Base-by-base conservation (phyloP, 2,797 vertebrate genomes). In the Spea hammondii region DNA sequence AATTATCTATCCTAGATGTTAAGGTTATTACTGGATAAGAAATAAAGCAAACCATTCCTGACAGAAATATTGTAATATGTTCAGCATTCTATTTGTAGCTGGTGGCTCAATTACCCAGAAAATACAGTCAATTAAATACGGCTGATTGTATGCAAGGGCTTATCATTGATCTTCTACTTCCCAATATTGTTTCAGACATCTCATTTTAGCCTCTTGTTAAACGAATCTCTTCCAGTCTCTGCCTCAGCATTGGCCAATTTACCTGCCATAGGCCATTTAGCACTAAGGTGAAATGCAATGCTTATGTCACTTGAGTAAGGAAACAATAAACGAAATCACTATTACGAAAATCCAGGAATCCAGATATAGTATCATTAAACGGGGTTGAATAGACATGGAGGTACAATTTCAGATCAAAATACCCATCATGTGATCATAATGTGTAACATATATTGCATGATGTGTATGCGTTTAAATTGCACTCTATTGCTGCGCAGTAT, bases 191-290 rank as follows among this genome's bases (percentile, higher is more conserved):
- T 91, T 87, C 88, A 91, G 94, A 96, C 94, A 95, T 93, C 92
- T 94, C 91, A 97, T 96, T 96, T 92, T 91, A 90, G 89, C 88
- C 92, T 91, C 93, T 93, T 95, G 95, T 97, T 97, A 96, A 89
- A 90, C 89, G 92, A 92, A 95, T 95, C 95, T 94, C 95, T 94
- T 93, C 92, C 89, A 89, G 91, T 91, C 90, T 92, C 93, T 90
- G 90, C 89, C 91, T 90, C 82, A 17, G 9, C 51, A 4, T 64
- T 90, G 94, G 91, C 93, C 95, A 92, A 94, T 94, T 96, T 95
- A 94, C 91, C 92, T 96, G 95, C 94, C 93, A 94, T 90, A 93
- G 93, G 90, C 94, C 94, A 96, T 96, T 88, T 76, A 72, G 72
- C 69, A 32, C 32, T 32, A 32, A 32, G 32, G 32, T 32, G 32